These are phyloP conservation scores for Lota lota DNA, from an alignment of 2,113 vertebrate genomes.

Conservation along the genomic window DNA sequence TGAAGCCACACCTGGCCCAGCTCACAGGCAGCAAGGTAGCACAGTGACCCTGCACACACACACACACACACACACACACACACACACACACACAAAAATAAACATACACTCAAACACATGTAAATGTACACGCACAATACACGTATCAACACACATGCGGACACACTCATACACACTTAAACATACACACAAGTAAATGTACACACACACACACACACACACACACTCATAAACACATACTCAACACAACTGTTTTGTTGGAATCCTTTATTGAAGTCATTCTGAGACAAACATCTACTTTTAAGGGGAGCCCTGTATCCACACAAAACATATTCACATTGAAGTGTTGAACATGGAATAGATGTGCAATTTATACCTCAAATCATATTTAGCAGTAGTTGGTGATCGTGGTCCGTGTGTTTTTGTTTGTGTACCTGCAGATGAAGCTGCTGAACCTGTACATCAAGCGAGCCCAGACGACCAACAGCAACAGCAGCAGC, in stretches of 20 bases:
- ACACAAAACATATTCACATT: no score
- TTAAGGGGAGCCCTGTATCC: background rate
- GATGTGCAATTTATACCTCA: no score
- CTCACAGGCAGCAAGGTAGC: constrained; percentile 87
- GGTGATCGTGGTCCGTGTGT: background rate
- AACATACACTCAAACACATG: no score
- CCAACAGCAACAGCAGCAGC: constrained; percentile 98
- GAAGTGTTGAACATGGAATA: no score
- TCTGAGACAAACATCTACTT: background rate
- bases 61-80: background rate
- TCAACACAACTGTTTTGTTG: no score
- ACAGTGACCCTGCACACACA: background rate
- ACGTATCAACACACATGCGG: no score
- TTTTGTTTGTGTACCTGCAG: constrained; percentile 44
- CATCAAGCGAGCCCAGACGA: constrained; percentile 96
- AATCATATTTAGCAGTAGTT: no score
- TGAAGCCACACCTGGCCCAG: constrained; percentile 96
- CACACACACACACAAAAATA: background rate
- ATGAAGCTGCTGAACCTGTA: constrained; percentile 89
- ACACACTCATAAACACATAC: no score
- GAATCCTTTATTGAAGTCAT: no score
- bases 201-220: constrained; percentile 3
- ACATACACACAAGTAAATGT: no score
- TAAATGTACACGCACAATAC: no score
- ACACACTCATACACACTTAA: no score